These are phyloP conservation scores for Drosophila hawaiiensis DNA, from an alignment of 2,888 invertebrate species.

Conservation along the genomic window DNA sequence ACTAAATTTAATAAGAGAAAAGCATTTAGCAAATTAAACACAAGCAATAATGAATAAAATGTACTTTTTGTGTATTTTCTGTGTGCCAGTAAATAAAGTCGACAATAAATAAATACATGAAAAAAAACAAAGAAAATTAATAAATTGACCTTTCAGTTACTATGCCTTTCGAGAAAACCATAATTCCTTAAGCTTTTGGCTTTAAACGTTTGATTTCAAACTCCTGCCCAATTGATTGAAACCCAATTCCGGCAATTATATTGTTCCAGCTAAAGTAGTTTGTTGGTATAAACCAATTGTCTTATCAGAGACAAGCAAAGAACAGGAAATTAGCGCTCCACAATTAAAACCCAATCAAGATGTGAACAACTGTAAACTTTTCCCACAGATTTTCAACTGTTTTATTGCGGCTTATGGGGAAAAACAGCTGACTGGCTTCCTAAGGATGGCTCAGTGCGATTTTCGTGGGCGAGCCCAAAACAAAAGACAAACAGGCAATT, in stretches of 20 bases:
- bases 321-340: slow-evolving; percentile 54
- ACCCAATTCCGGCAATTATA: slow-evolving; percentile 46
- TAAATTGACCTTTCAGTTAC: background rate
- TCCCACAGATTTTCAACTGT: slow-evolving; percentile 64
- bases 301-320: slow-evolving; percentile 16
- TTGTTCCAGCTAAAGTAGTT: slow-evolving; percentile 24
- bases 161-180: background rate
- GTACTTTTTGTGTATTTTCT: background rate
- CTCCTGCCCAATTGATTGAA: slow-evolving; percentile 26
- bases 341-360: slow-evolving; percentile 76
- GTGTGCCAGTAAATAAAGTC: background rate
- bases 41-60: background rate
- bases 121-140: background rate
- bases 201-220: background rate
- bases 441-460: slow-evolving; percentile 39
- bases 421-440: slow-evolving; percentile 23
- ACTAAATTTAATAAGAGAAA: background rate
- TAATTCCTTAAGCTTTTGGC: background rate
- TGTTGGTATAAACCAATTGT: slow-evolving; percentile 17
- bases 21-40: background rate
- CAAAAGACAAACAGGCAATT: slow-evolving; percentile 71
- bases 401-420: slow-evolving; percentile 50
- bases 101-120: background rate
- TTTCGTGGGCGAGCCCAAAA: slow-evolving; percentile 57
- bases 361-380: slow-evolving; percentile 68